Percentiles rank a stretch among this genome's conserved stretches.
Evolutionary conservation across 2,888 invertebrate genomes (phyloP).

Genomic region (Ormyrus labotus): DNA sequence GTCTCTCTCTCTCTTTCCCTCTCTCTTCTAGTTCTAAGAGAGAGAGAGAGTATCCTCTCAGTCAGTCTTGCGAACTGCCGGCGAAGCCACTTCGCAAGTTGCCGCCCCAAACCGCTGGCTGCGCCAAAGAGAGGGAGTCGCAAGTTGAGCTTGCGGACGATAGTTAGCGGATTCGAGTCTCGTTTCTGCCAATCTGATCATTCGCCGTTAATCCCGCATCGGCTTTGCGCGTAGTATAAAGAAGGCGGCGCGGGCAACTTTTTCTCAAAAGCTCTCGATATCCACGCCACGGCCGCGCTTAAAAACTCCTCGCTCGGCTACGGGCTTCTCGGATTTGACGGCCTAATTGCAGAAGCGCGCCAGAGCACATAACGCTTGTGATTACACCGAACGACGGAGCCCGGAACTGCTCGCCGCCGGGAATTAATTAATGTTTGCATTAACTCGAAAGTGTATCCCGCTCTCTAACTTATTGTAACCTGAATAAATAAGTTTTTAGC

Average conservation of each 20-base stretch:
- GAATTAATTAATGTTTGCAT: constrained; percentile 53
- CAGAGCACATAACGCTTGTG: not conserved
- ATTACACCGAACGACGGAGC: constrained; percentile 35
- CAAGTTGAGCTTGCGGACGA: constrained; percentile 36
- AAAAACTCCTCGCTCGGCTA: too few species aligned
- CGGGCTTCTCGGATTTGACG: too few species aligned
- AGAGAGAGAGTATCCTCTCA: constrained; percentile 36
- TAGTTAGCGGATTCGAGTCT: constrained; percentile 28
- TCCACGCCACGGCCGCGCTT: too few species aligned
- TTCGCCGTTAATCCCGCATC: too few species aligned
- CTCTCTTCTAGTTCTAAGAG: constrained; percentile 38
- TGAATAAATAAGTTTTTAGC: constrained; percentile 48
- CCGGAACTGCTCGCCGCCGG: constrained; percentile 9
- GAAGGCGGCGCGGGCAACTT: too few species aligned
- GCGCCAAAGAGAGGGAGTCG: not conserved
- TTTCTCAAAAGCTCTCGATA: too few species aligned
- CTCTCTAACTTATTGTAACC: constrained; percentile 48
- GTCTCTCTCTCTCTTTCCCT: not conserved
- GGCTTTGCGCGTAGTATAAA: too few species aligned
- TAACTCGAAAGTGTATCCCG: constrained; percentile 46
- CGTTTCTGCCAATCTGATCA: constrained; percentile 14
- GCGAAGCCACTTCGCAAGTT: constrained; percentile 63
- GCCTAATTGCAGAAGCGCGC: too few species aligned
- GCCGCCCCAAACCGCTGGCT: constrained; percentile 33
- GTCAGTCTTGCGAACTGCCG: constrained; percentile 60